These are phyloP conservation scores for Dendroctonus valens DNA, from an alignment of 1,140 invertebrate genomes.

Conservation along the genomic window DNA sequence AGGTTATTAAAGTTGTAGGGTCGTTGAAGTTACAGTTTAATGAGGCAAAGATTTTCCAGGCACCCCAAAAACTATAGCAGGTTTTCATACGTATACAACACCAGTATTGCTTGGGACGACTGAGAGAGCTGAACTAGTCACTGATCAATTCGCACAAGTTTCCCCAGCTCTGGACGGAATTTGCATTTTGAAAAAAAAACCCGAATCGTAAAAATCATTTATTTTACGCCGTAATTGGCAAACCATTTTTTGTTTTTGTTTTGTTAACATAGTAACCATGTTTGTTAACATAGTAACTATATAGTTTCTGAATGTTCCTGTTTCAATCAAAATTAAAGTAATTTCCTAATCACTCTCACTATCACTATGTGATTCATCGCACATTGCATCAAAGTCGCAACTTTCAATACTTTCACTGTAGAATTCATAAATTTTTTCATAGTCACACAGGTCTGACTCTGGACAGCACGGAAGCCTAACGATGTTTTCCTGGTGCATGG, in stretches of 20 bases:
- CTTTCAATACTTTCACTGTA: slow-evolving; percentile 59
- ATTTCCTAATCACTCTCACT: background rate
- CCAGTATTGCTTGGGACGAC: slow-evolving; percentile 77
- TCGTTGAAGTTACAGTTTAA: background rate
- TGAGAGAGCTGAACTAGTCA: slow-evolving; percentile 80
- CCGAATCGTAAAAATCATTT: background rate
- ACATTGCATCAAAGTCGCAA: slow-evolving; percentile 66
- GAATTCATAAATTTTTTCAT: slow-evolving; percentile 57
- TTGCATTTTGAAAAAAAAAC: slow-evolving; percentile 72
- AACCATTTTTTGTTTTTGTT: no score
- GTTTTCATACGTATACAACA: slow-evolving; percentile 85
- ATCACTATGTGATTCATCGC: slow-evolving; percentile 41
- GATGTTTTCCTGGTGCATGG: slow-evolving; percentile 70
- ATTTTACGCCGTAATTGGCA: no score
- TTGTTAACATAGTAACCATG: no score
- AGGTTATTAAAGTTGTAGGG: slow-evolving; percentile 44
- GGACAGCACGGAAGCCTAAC: slow-evolving; percentile 66
- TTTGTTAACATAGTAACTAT: no score
- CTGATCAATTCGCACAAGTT: slow-evolving; percentile 74
- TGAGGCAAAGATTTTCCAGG: slow-evolving; percentile 42
- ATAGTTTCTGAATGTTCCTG: background rate
- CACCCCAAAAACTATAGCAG: slow-evolving; percentile 86
- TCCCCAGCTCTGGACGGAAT: slow-evolving; percentile 83
- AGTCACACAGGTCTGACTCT: slow-evolving; percentile 60
- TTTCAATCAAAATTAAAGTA: background rate